Base-by-base conservation (phyloP, 2,113 vertebrate species). In the Heloderma charlesbogerti region DNA sequence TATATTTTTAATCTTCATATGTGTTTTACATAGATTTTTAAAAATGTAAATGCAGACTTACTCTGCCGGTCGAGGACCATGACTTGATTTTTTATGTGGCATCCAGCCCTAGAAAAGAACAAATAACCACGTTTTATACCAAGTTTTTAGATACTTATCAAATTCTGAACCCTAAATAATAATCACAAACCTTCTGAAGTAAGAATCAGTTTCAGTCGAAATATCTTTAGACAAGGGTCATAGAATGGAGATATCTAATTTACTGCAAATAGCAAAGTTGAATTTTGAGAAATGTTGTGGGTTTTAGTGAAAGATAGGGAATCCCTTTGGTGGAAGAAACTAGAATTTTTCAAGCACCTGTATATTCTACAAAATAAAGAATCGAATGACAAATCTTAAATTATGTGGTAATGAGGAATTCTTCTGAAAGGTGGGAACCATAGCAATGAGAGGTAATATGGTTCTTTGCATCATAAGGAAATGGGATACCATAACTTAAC, bases 1-100 rank as follows among this genome's bases (percentile, higher is more conserved):
- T 10, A 72, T 37, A 12, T 20, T 16, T 40, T 75, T 3, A 15
- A 75, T 20, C 12, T 9, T 75, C 66, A 2, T 88, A 37, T 54
- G 15, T 43, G 25, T 66, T 77, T 77, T 60, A 16, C 54, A 66
- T 13, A 48, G 16, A 48, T 25, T 6, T 5, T 10, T 54, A 10
- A 22, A 78, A 18, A 88, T 84, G 84, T 88, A 6, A 57, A 79
- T 8, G 71, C 27, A 90, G 48, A 95, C 98, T 98, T 97, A 98
- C 97, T 97, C 95, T 54, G 96, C 93, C 57, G 96, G 96, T 63
- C 48, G 90, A 92, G 94, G 78, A 90, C 94, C 94, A 3, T 18
- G 92, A 85, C n/a, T 78, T 93, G 86, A 69, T 75, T n/a, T 16
- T 81, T 93, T 93, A 75, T 93, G 87, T 45, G 91, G 86, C 89